These are phyloP conservation scores for Caenorhabditis japonica DNA, from an alignment of 2,888 invertebrate species.

Conservation along the genomic window DNA sequence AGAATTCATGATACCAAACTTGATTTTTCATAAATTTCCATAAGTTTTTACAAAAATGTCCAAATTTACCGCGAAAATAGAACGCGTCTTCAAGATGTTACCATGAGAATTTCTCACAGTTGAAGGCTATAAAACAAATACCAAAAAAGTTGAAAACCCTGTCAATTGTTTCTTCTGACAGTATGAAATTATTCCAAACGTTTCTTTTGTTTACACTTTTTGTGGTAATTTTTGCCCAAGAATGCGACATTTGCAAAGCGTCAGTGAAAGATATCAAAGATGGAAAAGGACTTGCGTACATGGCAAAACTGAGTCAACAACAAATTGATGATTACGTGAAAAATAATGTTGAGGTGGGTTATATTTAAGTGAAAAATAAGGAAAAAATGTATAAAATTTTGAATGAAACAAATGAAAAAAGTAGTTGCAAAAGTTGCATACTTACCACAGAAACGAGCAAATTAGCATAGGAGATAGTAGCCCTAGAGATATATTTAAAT, in stretches of 20 bases:
- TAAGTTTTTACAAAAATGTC: no score
- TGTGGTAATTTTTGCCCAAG: neutral
- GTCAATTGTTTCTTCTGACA: no score
- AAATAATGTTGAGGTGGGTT: conserved; percentile 30
- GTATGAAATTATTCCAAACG: conserved; percentile 8
- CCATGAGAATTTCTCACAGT: no score
- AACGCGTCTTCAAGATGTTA: no score
- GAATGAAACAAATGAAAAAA: neutral
- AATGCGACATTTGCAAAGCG: conserved; percentile 17
- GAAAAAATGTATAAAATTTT: neutral
- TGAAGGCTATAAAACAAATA: no score
- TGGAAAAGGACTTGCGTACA: conserved; percentile 27
- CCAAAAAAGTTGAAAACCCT: no score
- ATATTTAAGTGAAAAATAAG: neutral
- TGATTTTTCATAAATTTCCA: no score
- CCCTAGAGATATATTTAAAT: no score
- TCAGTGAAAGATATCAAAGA: conserved; percentile 32
- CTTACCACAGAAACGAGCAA: no score
- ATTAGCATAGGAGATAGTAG: no score
- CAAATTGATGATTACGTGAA: conserved; percentile 24
- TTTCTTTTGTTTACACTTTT: conserved; percentile 5
- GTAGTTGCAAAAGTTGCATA: neutral
- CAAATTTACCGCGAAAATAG: no score
- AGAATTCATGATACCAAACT: no score
- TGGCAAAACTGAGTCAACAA: conserved; percentile 12